Percentiles rank a stretch among this genome's conserved stretches.
phyloP scores from a whole-genome alignment of 2,797 vertebrate genomes.

The Staurois parvus region DNA sequence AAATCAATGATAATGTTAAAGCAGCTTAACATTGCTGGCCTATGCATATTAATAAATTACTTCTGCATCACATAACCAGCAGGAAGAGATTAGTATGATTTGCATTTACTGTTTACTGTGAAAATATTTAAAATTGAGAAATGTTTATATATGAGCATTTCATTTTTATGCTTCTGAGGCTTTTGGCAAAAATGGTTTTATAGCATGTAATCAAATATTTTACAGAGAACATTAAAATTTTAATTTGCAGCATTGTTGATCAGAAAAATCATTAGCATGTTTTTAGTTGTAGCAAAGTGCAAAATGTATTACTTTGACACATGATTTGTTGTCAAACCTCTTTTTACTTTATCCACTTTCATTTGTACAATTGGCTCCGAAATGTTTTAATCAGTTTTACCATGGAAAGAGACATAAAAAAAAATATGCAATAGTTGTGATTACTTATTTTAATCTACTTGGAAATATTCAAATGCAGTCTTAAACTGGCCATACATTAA shows the following conservation, averaged over 20 bases:
- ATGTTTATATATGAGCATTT: conserved; percentile 18
- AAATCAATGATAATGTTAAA: conserved; percentile 81
- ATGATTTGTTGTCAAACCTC: not conserved
- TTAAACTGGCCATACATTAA: no score
- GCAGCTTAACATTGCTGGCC: conserved; percentile 75
- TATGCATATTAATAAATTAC: conserved; percentile 75
- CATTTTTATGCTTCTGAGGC: not conserved
- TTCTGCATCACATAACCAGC: conserved; percentile 67
- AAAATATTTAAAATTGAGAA: conserved; percentile 7
- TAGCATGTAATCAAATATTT: conserved; percentile 22
- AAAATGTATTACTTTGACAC: not conserved
- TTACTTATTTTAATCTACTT: no score
- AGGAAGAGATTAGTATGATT: conserved; percentile 74
- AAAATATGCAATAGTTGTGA: no score
- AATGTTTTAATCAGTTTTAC: no score
- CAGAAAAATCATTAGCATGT: conserved; percentile 14
- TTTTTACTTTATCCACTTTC: no score
- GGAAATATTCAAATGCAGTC: no score
- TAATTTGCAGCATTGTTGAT: not conserved
- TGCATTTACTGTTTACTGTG: conserved; percentile 74
- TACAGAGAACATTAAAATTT: conserved; percentile 17
- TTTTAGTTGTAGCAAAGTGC: not conserved
- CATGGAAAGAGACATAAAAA: no score
- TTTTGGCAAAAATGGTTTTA: conserved; percentile 1
- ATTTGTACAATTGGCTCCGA: no score